These are phyloP conservation scores for Drosophila tanythrix DNA, from an alignment of 2,888 invertebrate species.

Conservation along the genomic window DNA sequence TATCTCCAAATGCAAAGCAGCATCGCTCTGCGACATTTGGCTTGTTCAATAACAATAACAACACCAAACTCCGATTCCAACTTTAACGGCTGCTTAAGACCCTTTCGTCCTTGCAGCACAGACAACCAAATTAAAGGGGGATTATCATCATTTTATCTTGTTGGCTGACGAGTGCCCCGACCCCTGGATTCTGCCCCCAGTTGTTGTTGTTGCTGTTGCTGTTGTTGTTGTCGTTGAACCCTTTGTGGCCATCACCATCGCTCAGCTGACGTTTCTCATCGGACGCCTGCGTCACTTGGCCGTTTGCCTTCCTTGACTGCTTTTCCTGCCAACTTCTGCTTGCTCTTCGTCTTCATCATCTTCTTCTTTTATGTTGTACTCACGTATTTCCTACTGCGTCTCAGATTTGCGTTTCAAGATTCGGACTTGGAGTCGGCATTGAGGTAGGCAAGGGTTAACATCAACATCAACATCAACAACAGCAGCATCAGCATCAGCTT, in stretches of 20 bases:
- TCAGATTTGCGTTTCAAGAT: constrained; percentile 71
- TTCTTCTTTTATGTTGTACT: constrained; percentile 8
- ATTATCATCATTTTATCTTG: constrained; percentile 71
- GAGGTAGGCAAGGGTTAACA: constrained; percentile 65
- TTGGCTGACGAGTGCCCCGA: constrained; percentile 32
- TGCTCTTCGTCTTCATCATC: not conserved
- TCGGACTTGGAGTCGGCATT: constrained; percentile 54
- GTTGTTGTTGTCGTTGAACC: constrained; percentile 40
- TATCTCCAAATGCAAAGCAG: constrained; percentile 55
- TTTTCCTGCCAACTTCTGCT: constrained; percentile 15
- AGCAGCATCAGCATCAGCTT: constrained; percentile 29
- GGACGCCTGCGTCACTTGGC: constrained; percentile 55
- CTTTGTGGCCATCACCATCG: constrained; percentile 42
- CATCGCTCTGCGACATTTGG: constrained; percentile 31
- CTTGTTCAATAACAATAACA: constrained; percentile 19
- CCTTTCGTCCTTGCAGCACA: constrained; percentile 58
- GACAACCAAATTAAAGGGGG: constrained; percentile 73
- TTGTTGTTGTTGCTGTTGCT: not conserved
- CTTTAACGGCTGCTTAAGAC: constrained; percentile 28
- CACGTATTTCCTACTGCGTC: constrained; percentile 40
- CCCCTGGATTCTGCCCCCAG: not conserved
- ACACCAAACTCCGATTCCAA: constrained; percentile 12
- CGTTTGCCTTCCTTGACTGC: constrained; percentile 30
- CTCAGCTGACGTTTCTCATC: constrained; percentile 81
- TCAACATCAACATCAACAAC: constrained; percentile 12